Evolutionary conservation across 2,113 vertebrate species (phyloP).

Genomic region (Arothron firmamentum): DNA sequence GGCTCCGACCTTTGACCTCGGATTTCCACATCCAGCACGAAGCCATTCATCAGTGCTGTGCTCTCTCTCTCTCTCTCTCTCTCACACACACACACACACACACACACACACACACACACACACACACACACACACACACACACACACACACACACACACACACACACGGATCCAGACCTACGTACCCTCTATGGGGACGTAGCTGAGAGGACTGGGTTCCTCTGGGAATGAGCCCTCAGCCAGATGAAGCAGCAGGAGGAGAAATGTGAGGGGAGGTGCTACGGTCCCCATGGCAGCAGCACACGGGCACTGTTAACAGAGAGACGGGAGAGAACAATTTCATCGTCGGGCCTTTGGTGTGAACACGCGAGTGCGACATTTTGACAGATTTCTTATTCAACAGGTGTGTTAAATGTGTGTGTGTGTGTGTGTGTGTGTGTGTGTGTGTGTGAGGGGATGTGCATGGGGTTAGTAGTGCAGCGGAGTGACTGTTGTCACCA

Average conservation of each 20-base stretch:
- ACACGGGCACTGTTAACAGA: constrained; percentile 66
- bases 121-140: constrained; percentile 21
- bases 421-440: constrained; percentile 8
- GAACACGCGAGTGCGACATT: constrained; percentile 10
- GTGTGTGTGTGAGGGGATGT: neutral
- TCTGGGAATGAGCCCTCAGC: constrained; percentile 78
- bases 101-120: constrained; percentile 19
- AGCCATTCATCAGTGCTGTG: constrained; percentile 63
- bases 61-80: too few relatives aligned
- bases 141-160: constrained; percentile 25
- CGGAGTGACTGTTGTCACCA: constrained; percentile 37
- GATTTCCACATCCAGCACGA: constrained; percentile 55
- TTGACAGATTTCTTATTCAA: constrained; percentile 42
- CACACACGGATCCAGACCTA: constrained; percentile 27
- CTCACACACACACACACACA: constrained; percentile 21
- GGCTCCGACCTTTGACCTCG: constrained; percentile 53
- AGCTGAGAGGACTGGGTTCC: constrained; percentile 78
- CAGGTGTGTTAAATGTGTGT: constrained; percentile 12
- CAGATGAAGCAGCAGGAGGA: constrained; percentile 75
- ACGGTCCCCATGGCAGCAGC: constrained; percentile 74
- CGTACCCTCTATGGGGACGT: constrained; percentile 75
- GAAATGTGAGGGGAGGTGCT: constrained; percentile 68
- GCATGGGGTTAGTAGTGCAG: constrained; percentile 49
- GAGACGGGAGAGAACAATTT: constrained; percentile 30
- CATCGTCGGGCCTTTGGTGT: constrained; percentile 13